Evolutionary conservation across 2,113 vertebrate genomes (phyloP), one percentile per base, ranked within the genome.

Genomic region (Garra rufa): DNA sequence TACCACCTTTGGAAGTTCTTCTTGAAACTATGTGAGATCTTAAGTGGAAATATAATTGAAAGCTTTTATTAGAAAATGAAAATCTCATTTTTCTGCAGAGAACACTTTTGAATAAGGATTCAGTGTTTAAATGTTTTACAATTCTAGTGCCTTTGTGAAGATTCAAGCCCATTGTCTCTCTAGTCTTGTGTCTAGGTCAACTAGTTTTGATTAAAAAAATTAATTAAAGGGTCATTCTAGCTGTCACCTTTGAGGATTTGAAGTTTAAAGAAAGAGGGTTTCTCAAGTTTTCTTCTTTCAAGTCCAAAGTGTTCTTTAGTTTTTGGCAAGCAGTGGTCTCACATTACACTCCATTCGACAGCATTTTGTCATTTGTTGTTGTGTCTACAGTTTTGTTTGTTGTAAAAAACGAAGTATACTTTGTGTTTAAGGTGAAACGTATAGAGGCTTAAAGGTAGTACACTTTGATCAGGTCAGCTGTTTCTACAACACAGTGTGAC

Each of bases 381-480:
- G 14, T 2, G 13, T 61, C 24, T 5, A 61, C 59, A 61, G 57
- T 26, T 61, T 61, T 4, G 26, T 30, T 30, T 17, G 6, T 65
- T 30, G 61, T 55, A 21, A 55, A 21, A 55, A 21, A 6, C 52
- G 7, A 55, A 21, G 52, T 9, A 55, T 55, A 17, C 61, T 30
- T 17, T 65, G 26, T 30, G 6, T 6, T 30, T 43, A 55, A 26
- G 21, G 19, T 63, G 21, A 76, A 55, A 61, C 21, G 50, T 52
- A 52, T 52, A 19, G 44, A 7, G 44, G 48, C 41, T 10, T 44
- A 41, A 44, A 43, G 41, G 21, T 69, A 71, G 69, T 76, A 82
- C 61, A 21, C 76, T 89, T 89, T 89, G 85, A 89, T 87, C 76
- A 85, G 52, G 76, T 79, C 21, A 44, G 52, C 79, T 85, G 76